Evolutionary conservation across 2,888 invertebrate genomes (phyloP), one percentile per base, ranked within the genome.

Genomic region (Mesochorus sp.): DNA sequence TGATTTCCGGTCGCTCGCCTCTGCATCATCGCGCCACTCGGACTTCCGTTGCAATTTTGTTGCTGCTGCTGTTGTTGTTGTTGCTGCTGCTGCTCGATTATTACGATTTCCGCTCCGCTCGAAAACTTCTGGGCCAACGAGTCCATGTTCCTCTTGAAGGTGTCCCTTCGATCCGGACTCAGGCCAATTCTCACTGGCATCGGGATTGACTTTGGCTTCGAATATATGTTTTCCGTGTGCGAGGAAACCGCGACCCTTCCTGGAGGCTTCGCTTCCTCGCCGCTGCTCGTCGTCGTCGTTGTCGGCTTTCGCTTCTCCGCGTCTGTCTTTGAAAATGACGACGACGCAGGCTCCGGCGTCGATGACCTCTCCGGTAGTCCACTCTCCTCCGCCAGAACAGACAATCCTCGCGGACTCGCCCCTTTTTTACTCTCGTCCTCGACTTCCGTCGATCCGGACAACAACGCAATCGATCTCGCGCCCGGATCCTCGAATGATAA

Each of bases 91-190:
- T 83, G 83, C 66, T 89, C 91, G 64, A 88, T 86, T 42, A 88
- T 88, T 3, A 91, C 86, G 39, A 89, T 88, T 64, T 91, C 91
- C 4, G 89, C 81, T 26, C 86, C 87, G 8, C 85, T 66, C 1
- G 91, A 90, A 71, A 92, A 90, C 67, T 90, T 90, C 67, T 90
- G 88, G 12, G 91, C 91, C 21, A 92, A 81, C 6, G 88, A 88
- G 12, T 91, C 91, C 91, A 92, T 91, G 80, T 91, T 91, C 53
- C 87, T 88, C 78, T 91, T 91, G 77, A 92, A 91, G 1, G 91
- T 91, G 47, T 89, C 90, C 76, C 91, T 87, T 21, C 92, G 87
- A 37, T 91, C 91, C 0, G 91, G 89, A 44, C 90, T 91, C 12
- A 91, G 83, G 0, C 91, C 91, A 68, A 88, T 86, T 47, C 88